Evolutionary conservation across 2,113 vertebrate genomes (phyloP), one percentile per base, ranked within the genome.

Genomic region (Hipposideros armiger): DNA sequence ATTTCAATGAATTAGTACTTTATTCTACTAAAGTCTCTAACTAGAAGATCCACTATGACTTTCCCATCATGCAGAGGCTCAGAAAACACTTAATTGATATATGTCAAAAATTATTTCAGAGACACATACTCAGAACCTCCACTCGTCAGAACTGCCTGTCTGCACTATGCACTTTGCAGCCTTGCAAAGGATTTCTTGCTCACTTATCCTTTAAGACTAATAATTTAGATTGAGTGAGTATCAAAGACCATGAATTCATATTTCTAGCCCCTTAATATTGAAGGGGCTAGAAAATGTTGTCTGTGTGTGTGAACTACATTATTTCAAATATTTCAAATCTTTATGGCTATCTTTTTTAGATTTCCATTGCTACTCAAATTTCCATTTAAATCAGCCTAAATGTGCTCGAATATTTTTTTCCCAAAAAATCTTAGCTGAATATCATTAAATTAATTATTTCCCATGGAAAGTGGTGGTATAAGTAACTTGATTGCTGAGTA

Each of bases 401-500:
- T 84, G 42, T 73, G 73, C 4, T 85, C 78, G n/a, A 54, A 54
- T 94, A 84, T 73, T 42, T 88, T 88, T 76, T 82, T 36, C 36
- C 36, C 32, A 19, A n/a, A 40, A 77, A 93, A 80, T 58, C 24
- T 22, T 87, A 95, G 26, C 47, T 89, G n/a, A n/a, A 1, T 67
- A 64, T 58, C 58, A n/a, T n/a, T 86, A 22, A 76, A 74, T 87
- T 81, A 69, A 42, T 94, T 67, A 80, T 96, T 90, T 93, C n/a
- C 81, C 45, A 66, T 36, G 42, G 32, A 78, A 95, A 95, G 8
- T 81, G 45, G 5, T 60, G 56, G 22, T 69, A 66, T 60, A 72
- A 66, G 62, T 74, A 95, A 94, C 92, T 85, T 69, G 58, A 60
- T 60, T 84, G 30, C 15, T 88, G 54, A 88, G 22, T 60, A 85